Conservation (phyloP, 2,888 invertebrate genomes). For the Acanthopleura granulata region DNA sequence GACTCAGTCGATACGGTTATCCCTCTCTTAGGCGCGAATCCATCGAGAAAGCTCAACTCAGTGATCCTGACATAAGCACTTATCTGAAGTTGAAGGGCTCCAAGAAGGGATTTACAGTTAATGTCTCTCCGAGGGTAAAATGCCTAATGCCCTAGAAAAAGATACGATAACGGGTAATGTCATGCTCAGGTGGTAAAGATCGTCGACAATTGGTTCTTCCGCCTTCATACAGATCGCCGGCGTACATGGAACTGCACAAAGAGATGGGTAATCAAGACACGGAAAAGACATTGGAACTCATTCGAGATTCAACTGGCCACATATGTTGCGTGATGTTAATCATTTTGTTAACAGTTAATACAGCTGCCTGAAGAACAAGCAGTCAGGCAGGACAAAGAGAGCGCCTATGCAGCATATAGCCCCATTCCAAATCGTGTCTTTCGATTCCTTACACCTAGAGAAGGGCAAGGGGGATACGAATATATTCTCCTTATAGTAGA, state of each 20-base stretch:
- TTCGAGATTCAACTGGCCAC: conserved; percentile 21
- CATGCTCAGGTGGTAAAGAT: neutral
- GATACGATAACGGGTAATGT: conserved; percentile 10
- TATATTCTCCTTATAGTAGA: conserved; percentile 22
- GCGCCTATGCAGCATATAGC: conserved; percentile 21
- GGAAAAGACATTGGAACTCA: conserved; percentile 9
- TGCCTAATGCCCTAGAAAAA: neutral
- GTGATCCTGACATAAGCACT: neutral
- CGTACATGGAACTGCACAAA: conserved; percentile 15
- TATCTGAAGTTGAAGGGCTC: neutral
- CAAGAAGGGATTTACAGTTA: neutral
- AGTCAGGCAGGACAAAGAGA: neutral
- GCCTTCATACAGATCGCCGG: neutral
- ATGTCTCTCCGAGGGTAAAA: neutral
- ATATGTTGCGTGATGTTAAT: conserved; percentile 15
- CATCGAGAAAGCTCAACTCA: neutral
- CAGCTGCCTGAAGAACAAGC: conserved; percentile 17
- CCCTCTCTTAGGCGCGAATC: too few relatives aligned
- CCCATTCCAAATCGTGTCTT: conserved; percentile 24
- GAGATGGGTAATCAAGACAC: conserved; percentile 18
- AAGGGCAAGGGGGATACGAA: conserved; percentile 23
- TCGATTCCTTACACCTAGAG: conserved; percentile 25
- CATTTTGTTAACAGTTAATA: neutral
- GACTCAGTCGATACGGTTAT: too few relatives aligned
- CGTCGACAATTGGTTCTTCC: conserved; percentile 19